Percentiles rank a stretch among this genome's conserved stretches.
Evolutionary conservation across 2,113 vertebrate species (phyloP).

Genomic region (Triplophysa tibetana): DNA sequence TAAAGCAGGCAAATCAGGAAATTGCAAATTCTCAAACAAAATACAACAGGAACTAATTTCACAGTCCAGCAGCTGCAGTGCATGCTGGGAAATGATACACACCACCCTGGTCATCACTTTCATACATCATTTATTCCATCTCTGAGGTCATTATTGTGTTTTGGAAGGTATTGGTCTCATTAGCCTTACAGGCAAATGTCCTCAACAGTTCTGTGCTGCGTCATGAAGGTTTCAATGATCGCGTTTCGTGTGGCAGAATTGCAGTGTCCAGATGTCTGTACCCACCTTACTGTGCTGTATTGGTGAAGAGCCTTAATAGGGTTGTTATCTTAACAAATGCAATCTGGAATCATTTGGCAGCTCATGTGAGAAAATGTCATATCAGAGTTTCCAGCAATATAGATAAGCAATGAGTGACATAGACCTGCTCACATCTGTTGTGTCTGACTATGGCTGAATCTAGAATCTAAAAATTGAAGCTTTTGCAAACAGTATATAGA

Average conservation of each 20-base stretch:
- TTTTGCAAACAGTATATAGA: no score
- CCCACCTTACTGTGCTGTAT: slow-evolving; percentile 8
- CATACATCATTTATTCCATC: slow-evolving; percentile 12
- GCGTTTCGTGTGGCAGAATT: neutral
- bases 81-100: slow-evolving; percentile 1
- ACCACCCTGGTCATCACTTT: slow-evolving; percentile 16
- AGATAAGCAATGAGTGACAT: slow-evolving; percentile 18
- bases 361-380: slow-evolving; percentile 31
- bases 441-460: neutral
- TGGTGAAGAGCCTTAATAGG: slow-evolving; percentile 11
- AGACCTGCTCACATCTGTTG: slow-evolving; percentile 24
- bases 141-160: slow-evolving; percentile 24
- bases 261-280: slow-evolving; percentile 11
- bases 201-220: neutral
- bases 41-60: neutral
- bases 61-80: slow-evolving; percentile 24
- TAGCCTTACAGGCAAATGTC: slow-evolving; percentile 27
- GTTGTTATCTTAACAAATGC: slow-evolving; percentile 48
- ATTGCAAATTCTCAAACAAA: neutral
- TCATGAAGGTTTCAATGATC: slow-evolving; percentile 19
- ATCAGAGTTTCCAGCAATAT: slow-evolving; percentile 18
- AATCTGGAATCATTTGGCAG: slow-evolving; percentile 51
- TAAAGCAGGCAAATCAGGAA: slow-evolving; percentile 2
- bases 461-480: neutral
- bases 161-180: slow-evolving; percentile 2